Evolutionary conservation across 1,140 invertebrate genomes (phyloP), one percentile per base, ranked within the genome.

Genomic region (Magallana angulata): DNA sequence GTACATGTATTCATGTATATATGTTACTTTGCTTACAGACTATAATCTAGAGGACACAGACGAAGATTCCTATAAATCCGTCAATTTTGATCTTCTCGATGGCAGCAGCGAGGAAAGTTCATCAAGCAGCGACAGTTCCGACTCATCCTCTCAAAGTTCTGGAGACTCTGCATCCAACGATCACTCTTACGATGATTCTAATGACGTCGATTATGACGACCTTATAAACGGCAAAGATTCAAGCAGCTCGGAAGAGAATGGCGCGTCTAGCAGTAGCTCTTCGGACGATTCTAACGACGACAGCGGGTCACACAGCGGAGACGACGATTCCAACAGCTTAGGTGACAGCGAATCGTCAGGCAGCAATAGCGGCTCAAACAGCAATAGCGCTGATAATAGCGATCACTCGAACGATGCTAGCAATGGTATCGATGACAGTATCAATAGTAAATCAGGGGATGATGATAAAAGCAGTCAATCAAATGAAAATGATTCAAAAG

Each of bases 21-120:
- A 48, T 48, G 36, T 48, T 48, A 48, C 36, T 48, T 48, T 48
- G 36, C 5, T 48, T 48, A 76, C 68, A 76, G 82, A 62, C 9
- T 84, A 58, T 36, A n/a, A 60, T 56, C 56, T 58, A 9, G 59
- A 84, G 30, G 82, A 58, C 14, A 84, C 56, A 9, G 48, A 82
- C 57, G 48, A 57, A 58, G 48, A 82, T 8, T 58, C 81, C 6
- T 82, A 82, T 30, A 76, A 76, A 76, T 76, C 68, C 24, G 24
- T 76, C 8, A 76, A 76, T 12, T 76, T 76, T 11, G 18, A 76
- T 30, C 68, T 76, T 24, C 30, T 76, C 24, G 68, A 76, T 76
- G 36, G 68, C 24, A 30, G 68, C 24, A 30, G 36, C 9, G 68
- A 76, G 30, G 24, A 76, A 3, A 76, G 68, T 30, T 76, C 68